Evolutionary conservation across 2,797 vertebrate genomes (phyloP).

Genomic region (Gymnoscopelus microlampas): DNA sequence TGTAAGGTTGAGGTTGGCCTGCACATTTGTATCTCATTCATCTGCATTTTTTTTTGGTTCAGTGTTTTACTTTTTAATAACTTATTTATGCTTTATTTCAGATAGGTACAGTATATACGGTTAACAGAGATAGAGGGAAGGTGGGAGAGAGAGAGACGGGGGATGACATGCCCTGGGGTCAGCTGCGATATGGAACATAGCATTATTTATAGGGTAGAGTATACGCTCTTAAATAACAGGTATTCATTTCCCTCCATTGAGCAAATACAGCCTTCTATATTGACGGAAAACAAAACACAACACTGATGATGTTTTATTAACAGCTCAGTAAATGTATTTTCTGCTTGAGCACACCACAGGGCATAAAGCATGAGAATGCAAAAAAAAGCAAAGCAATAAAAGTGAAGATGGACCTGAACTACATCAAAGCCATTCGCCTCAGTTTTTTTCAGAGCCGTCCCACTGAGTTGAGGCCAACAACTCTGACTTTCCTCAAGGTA

Average conservation of each 20-base stretch:
- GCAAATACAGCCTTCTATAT: no score
- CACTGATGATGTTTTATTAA: neutral
- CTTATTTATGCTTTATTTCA: no score
- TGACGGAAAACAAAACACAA: neutral
- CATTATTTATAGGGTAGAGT: no score
- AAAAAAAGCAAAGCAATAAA: neutral
- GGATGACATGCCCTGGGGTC: neutral
- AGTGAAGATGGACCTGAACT: slow-evolving; percentile 1
- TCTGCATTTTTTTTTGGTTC: no score
- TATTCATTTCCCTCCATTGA: no score
- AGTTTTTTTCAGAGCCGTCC: slow-evolving; percentile 32
- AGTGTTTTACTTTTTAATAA: no score
- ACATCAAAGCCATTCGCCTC: slow-evolving; percentile 49
- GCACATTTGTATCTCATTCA: no score
- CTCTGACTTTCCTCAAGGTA: slow-evolving; percentile 40
- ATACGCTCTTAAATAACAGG: no score
- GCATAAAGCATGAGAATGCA: neutral
- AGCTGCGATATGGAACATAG: slow-evolving; percentile 5
- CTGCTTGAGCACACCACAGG: neutral
- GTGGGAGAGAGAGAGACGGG: neutral
- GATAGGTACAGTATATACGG: no score
- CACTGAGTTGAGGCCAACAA: slow-evolving; percentile 38
- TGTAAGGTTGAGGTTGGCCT: no score
- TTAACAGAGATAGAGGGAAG: no score
- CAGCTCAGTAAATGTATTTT: slow-evolving; percentile 7